phyloP scores from a whole-genome alignment of 2,888 invertebrate genomes.

The Craniophora ligustri region DNA sequence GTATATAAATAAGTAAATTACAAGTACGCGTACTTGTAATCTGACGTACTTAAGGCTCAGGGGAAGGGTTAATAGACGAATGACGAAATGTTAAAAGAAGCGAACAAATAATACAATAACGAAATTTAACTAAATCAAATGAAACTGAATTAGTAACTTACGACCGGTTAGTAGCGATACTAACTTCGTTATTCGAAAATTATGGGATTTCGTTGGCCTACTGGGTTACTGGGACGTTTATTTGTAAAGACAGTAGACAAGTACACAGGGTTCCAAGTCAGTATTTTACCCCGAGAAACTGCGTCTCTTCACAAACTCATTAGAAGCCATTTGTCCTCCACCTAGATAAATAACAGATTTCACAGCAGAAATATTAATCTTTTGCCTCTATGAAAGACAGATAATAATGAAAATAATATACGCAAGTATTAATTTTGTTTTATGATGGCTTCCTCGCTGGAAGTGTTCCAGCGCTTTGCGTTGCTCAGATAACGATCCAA shows the following conservation, averaged over 20 bases:
- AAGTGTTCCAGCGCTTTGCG: conserved; percentile 40
- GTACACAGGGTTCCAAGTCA: not conserved
- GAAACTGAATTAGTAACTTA: conserved; percentile 5
- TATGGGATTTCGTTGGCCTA: not conserved
- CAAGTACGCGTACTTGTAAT: too few species aligned
- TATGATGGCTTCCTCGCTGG: conserved; percentile 46
- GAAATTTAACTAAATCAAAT: not conserved
- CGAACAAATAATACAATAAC: not conserved
- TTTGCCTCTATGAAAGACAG: conserved; percentile 6
- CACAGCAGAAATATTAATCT: conserved; percentile 8
- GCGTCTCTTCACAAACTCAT: conserved; percentile 1
- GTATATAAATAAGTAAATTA: too few species aligned
- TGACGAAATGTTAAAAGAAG: too few species aligned
- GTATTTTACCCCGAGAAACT: not conserved
- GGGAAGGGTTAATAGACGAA: too few species aligned
- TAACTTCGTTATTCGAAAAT: conserved; percentile 1
- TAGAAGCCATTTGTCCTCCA: not conserved
- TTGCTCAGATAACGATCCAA: conserved; percentile 25
- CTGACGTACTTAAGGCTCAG: too few species aligned
- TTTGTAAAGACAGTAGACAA: not conserved
- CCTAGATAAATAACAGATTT: conserved; percentile 1
- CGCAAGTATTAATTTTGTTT: conserved; percentile 58
- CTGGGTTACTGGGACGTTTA: not conserved
- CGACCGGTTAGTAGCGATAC: conserved; percentile 3
- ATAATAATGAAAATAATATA: conserved; percentile 30